phyloP scores from a whole-genome alignment of 2,888 invertebrate genomes.

The Punctoribates punctum region DNA sequence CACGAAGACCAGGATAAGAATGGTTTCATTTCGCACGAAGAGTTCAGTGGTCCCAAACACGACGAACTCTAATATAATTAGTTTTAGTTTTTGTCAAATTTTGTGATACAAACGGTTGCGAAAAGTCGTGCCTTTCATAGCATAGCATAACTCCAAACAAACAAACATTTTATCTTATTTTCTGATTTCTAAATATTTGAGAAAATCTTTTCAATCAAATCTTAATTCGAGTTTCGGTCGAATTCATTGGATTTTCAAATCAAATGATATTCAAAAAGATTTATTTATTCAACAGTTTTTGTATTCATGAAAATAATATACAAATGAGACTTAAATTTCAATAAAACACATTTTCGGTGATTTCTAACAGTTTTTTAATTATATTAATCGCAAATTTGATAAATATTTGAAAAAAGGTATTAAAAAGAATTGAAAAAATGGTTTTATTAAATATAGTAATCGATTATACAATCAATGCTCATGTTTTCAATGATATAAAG shows the following conservation, averaged over 20 bases:
- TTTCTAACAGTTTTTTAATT: too few species aligned
- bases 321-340: too few species aligned
- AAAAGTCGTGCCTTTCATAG: slow-evolving; percentile 1
- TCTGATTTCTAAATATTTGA: background rate
- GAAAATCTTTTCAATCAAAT: background rate
- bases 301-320: too few species aligned
- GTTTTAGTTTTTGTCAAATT: background rate
- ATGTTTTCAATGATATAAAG: background rate
- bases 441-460: background rate
- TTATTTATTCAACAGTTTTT: too few species aligned
- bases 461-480: background rate
- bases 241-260: too few species aligned
- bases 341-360: too few species aligned
- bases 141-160: background rate
- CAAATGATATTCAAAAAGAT: too few species aligned
- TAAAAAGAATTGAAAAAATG: background rate
- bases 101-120: slow-evolving; percentile 4
- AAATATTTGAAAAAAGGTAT: too few species aligned
- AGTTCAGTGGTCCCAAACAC: slow-evolving; percentile 95
- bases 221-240: background rate
- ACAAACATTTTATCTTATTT: background rate
- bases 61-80: slow-evolving; percentile 76
- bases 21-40: slow-evolving; percentile 89
- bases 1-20: slow-evolving; percentile 96
- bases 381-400: too few species aligned